Evolutionary conservation across 2,888 invertebrate genomes (phyloP), one percentile per base, ranked within the genome.

Genomic region (Proisotoma minuta): DNA sequence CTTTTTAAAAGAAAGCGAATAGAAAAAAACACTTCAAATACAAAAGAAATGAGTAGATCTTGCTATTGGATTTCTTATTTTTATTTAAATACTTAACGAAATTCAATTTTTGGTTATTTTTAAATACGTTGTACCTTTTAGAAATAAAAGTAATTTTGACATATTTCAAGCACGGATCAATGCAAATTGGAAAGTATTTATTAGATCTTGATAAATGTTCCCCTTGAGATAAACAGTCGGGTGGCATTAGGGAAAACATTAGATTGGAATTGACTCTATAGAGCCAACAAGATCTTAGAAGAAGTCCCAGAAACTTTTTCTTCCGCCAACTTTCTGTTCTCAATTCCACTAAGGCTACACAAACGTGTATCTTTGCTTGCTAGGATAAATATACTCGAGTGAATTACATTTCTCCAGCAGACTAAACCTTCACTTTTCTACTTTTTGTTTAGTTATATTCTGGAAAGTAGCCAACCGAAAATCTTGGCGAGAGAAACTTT

Each of bases 321-420:
- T 53, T 54, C 52, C 26, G 58, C 57, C 49, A 50, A 54, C 28
- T 57, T 51, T 39, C 49, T 51, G 18, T 39, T 51, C 59, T 51
- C 51, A 39, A 51, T 51, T n/a, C 26, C 27, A 2, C 34, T 22
- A 27, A 3, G 43, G n/a, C 47, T 47, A 40, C 26, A 47, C 49
- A 58, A 54, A 63, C 54, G 50, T 51, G 54, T 59, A 59, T 54
- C 54, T 59, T 63, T 59, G 15, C 39, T 47, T 56, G 39, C 43
- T 24, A 57, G 57, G 51, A 60, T 60, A 59, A 52, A 43, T 40
- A 39, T 56, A 34, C 8, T 34, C 8, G 18, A 43, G 43, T 43
- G 43, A 43, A 43, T 43, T 43, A 43, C 43, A 15, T 43, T 20
- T 43, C 18, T 43, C 43, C n/a, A n/a, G n/a, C n/a, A n/a, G n/a